Percentiles rank a stretch among this genome's conserved stretches.
Evolutionary conservation across 2,797 vertebrate genomes (phyloP).

Genomic region (Peromyscus aztecus): DNA sequence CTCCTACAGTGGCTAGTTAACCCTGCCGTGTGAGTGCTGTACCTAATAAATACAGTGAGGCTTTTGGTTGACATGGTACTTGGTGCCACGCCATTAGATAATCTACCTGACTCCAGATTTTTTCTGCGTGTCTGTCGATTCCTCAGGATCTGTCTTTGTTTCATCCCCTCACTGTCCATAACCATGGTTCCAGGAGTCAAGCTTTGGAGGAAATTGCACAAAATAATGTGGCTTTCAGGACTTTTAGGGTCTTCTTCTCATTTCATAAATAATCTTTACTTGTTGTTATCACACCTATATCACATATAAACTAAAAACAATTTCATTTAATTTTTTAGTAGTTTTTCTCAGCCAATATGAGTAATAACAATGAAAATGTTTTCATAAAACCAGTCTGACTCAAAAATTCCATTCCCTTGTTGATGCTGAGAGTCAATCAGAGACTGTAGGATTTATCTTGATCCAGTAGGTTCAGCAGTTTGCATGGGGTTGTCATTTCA

Average conservation of each 20-base stretch:
- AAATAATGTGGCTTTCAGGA: not conserved
- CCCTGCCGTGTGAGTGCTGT: too few species aligned
- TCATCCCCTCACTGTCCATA: not conserved
- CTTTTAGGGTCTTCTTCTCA: not conserved
- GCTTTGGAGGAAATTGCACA: not conserved
- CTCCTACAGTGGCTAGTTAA: not conserved
- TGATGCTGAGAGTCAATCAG: not conserved
- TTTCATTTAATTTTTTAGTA: constrained; percentile 30
- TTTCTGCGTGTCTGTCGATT: not conserved
- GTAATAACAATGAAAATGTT: constrained; percentile 20
- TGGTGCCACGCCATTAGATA: not conserved
- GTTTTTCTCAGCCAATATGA: not conserved
- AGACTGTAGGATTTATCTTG: not conserved
- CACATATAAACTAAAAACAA: not conserved
- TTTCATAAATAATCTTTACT: not conserved
- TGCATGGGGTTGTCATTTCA: not conserved
- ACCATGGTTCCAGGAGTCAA: not conserved
- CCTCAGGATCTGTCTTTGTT: too few species aligned
- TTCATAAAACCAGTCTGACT: not conserved
- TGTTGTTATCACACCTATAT: not conserved
- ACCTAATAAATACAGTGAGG: not conserved
- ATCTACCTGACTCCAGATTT: not conserved
- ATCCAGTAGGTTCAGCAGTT: not conserved
- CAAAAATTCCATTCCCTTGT: not conserved
- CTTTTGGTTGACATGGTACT: not conserved